Base-by-base conservation (phyloP, 2,888 invertebrate genomes). In the Laothoe populi region DNA sequence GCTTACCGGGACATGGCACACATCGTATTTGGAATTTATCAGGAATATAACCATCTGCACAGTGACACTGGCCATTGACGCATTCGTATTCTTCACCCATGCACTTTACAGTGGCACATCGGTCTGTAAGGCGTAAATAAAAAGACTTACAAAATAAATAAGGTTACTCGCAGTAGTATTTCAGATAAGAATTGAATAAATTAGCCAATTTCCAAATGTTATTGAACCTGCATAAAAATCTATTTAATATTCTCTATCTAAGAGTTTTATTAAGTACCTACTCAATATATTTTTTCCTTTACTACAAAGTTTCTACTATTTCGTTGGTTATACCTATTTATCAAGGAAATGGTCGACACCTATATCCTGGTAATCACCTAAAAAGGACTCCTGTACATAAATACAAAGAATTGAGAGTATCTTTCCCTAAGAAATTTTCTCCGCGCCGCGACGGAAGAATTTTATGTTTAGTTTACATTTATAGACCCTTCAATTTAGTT, bases 1-100 rank as follows among this genome's bases (percentile, higher is more conserved):
- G 21, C 23, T 19, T 38, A 92, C 92, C 89, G 77, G 92, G 92
- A 75, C 92, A 92, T 75, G 73, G 81, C 1, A 88, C 67, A 61
- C 92, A 92, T 26, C 78, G 73, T 24, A 74, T 82, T 57, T 85
- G 82, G 23, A 79, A 82, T 44, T 81, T 81, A 66, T 87, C 87
- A 1, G 83, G 84, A 46, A 87, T 70, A 64, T 74, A 91, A 0
- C 91, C 91, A 0, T 76, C 71, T 0, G 90, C 83, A 64, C 92
- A 92, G 66, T 81, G 84, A 63, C 92, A 92, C 5, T 73, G 69
- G 4, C 85, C 86, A n/a, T 86, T 77, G n/a, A 85, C 73, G 67
- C 92, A 92, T 38, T 82, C 75, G 63, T 86, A 91, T 46, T 81
- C 86, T 59, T 79, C 77, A 0, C 90, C 92, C 4, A 74, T 67